Evolutionary conservation across 2,797 vertebrate genomes (phyloP).

Genomic region (Notolabrus celidotus): DNA sequence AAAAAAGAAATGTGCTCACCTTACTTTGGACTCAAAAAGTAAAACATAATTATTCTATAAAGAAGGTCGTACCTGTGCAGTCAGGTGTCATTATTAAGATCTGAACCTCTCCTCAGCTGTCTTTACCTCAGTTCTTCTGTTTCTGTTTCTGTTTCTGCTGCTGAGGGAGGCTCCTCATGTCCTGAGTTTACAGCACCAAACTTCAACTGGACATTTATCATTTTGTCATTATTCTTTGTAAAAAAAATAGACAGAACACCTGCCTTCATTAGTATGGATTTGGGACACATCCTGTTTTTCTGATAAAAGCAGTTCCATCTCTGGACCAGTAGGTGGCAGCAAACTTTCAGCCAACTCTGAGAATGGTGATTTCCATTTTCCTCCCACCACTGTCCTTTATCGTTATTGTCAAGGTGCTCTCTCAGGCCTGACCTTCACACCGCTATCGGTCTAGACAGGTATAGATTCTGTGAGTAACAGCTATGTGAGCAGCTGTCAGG

Average conservation of each 20-base stretch:
- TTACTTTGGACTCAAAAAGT: no score
- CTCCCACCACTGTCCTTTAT: constrained; percentile 16
- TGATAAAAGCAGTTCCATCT: constrained; percentile 11
- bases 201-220: no score
- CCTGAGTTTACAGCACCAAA: no score
- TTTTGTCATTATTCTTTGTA: no score
- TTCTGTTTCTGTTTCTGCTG: no score
- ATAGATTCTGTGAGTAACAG: constrained; percentile 51
- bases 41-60: no score
- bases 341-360: constrained; percentile 35
- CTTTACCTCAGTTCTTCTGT: no score
- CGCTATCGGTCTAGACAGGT: constrained; percentile 49
- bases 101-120: no score
- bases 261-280: background rate
- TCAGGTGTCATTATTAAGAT: no score
- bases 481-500: constrained; percentile 57
- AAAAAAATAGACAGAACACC: background rate
- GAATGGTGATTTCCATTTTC: background rate
- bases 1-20: no score
- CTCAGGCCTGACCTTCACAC: constrained; percentile 62
- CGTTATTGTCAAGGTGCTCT: constrained; percentile 25
- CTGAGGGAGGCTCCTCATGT: no score
- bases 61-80: no score
- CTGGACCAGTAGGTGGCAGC: constrained; percentile 72
- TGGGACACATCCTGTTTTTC: background rate